Conservation (phyloP, 2,113 vertebrate genomes). For the Oenanthe melanoleuca region DNA sequence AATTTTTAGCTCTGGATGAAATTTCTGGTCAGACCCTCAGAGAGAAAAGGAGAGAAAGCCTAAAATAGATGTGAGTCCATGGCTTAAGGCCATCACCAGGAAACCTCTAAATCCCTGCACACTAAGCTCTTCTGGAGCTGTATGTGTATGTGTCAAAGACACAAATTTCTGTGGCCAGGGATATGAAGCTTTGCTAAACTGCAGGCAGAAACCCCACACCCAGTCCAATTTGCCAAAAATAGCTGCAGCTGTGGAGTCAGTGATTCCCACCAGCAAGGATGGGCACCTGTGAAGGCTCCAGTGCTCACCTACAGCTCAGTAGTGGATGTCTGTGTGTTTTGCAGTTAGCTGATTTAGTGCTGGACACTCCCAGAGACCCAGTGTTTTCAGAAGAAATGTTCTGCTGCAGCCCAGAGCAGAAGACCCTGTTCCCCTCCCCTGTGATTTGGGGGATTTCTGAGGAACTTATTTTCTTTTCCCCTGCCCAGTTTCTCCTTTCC, state of each 20-base stretch:
- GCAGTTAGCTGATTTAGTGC: background rate
- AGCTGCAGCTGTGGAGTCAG: background rate
- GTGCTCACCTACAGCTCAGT: background rate
- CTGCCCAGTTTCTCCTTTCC: background rate
- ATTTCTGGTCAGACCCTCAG: conserved; percentile 13
- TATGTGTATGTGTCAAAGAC: background rate
- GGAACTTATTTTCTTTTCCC: background rate
- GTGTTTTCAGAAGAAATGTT: background rate
- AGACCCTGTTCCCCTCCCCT: background rate
- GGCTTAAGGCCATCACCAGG: conserved; percentile 4
- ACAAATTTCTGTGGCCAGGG: background rate
- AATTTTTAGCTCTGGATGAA: conserved; percentile 7
- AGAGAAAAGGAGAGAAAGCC: conserved; percentile 4
- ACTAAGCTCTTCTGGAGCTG: conserved; percentile 10
- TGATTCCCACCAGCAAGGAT: background rate
- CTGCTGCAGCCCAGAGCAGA: background rate
- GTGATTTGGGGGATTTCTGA: background rate
- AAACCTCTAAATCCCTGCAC: background rate
- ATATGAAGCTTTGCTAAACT: background rate
- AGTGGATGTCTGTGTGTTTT: background rate
- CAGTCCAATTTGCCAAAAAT: background rate
- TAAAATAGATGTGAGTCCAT: background rate
- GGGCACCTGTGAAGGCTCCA: background rate
- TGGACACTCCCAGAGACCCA: background rate
- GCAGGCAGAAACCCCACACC: background rate